These are phyloP conservation scores for Sebastes reedi DNA, from an alignment of 2,797 vertebrate genomes.

Conservation along the genomic window DNA sequence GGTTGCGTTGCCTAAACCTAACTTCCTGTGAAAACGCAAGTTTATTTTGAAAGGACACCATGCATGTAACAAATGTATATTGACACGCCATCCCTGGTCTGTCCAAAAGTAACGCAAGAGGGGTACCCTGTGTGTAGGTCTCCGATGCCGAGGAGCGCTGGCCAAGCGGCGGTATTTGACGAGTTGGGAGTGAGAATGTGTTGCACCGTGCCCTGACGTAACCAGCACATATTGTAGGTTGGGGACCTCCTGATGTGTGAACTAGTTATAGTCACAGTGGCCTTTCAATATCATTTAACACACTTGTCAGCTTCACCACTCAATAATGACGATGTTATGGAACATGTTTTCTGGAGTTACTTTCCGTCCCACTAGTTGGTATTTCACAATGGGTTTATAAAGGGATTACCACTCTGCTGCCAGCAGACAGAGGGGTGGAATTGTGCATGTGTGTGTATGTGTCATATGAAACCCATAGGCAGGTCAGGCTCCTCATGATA, in stretches of 20 bases:
- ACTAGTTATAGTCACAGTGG: background rate
- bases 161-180: too few species aligned
- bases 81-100: too few species aligned
- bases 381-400: slow-evolving; percentile 46
- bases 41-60: too few species aligned
- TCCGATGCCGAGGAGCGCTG: too few species aligned
- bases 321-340: slow-evolving; percentile 22
- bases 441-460: slow-evolving; percentile 11
- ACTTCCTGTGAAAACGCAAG: too few species aligned
- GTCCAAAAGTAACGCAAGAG: too few species aligned
- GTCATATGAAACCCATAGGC: slow-evolving; percentile 59
- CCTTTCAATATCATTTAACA: slow-evolving; percentile 12
- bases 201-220: background rate
- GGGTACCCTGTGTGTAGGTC: too few species aligned
- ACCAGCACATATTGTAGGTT: background rate
- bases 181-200: too few species aligned
- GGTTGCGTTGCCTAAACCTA: too few species aligned
- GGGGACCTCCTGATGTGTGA: background rate
- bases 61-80: too few species aligned
- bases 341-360: slow-evolving; percentile 21
- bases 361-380: slow-evolving; percentile 31
- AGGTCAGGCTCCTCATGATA: slow-evolving; percentile 50
- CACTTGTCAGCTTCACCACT: slow-evolving; percentile 7
- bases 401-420: slow-evolving; percentile 40
- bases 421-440: background rate